Evolutionary conservation across 2,113 vertebrate genomes (phyloP).

Genomic region (Phylloscopus trochiloides): DNA sequence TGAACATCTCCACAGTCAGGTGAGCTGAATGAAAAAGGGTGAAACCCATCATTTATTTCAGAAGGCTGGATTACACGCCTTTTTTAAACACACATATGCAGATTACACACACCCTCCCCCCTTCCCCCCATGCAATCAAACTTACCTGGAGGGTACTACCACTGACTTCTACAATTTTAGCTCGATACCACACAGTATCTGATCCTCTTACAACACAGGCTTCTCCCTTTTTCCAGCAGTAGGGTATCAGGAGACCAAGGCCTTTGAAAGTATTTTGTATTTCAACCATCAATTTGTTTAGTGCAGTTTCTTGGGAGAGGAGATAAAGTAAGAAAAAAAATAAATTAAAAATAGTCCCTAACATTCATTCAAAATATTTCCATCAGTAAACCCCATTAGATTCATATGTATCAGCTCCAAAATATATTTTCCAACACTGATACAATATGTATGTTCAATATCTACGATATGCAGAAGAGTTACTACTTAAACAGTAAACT

Average conservation of each 20-base stretch:
- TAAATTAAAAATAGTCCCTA: not conserved
- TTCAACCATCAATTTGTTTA: constrained; percentile 75
- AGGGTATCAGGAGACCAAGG: constrained; percentile 81
- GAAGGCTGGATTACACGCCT: not conserved
- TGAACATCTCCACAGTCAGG: not conserved
- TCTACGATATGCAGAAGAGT: not conserved
- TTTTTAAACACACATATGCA: not conserved
- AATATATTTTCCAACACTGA: not conserved
- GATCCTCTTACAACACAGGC: constrained; percentile 87
- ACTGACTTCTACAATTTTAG: constrained; percentile 78
- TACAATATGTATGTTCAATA: not conserved
- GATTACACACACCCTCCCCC: fast-evolving
- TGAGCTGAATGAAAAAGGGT: not conserved
- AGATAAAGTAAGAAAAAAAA: not conserved
- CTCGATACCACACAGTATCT: constrained; percentile 89
- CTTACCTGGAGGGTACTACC: constrained; percentile 79
- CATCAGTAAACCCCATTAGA: not conserved
- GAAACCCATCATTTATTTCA: not conserved
- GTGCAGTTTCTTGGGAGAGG: constrained; percentile 69
- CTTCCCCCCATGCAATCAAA: not conserved
- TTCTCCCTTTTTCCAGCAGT: constrained; percentile 84
- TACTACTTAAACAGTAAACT: not conserved
- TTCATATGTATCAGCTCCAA: not conserved
- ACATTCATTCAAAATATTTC: not conserved
- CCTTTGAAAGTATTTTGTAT: constrained; percentile 83